Evolutionary conservation across 35 echinoderm and acorn worm species (phyloP), one percentile per base, ranked within the genome.

Genomic region (Patiria miniata): DNA sequence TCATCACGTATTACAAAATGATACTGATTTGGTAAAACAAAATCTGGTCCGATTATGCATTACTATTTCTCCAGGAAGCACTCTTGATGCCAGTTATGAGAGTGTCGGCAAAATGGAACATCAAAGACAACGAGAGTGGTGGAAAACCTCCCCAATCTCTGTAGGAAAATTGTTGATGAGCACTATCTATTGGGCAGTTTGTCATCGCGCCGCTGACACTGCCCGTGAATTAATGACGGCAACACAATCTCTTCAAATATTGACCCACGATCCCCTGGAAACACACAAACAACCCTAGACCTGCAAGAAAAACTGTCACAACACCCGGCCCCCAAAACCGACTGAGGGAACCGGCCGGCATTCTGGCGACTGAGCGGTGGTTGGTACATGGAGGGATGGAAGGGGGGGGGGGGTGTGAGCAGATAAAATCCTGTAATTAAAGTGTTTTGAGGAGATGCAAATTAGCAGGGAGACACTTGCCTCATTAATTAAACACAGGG

Each of bases 211-310:
- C 65, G 29, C 65, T 73, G 65, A 73, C 65, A 36, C 29, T 22
- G 65, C 65, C 65, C 12, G 29, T 30, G 65, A 73, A 73, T 73
- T 73, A 73, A 73, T 73, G 26, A 73, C 65, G 34, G 65, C 65
- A 73, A 73, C 34, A 26, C 65, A 73, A 73, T 73, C 65, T 36
- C 26, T 22, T 26, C 65, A 73, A 73, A 73, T 73, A 73, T 73
- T 73, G 65, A 73, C 65, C 65, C 14, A 73, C 2, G 61, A 4
- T 14, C 19, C 65, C 65, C 65, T 73, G 65, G 21, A 73, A 73
- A 73, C 65, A 73, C 26, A 52, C 81, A 53, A 83, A 83, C 29
- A 83, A 51, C 81, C 52, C 17, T 83, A 28, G 39, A 76, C 50
- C 16, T 83, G 81, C 37, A 83, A 53, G 50, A 39, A 80, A 80